Conservation (phyloP, 2,888 invertebrate genomes). For the Eutolmus rufibarbis region DNA sequence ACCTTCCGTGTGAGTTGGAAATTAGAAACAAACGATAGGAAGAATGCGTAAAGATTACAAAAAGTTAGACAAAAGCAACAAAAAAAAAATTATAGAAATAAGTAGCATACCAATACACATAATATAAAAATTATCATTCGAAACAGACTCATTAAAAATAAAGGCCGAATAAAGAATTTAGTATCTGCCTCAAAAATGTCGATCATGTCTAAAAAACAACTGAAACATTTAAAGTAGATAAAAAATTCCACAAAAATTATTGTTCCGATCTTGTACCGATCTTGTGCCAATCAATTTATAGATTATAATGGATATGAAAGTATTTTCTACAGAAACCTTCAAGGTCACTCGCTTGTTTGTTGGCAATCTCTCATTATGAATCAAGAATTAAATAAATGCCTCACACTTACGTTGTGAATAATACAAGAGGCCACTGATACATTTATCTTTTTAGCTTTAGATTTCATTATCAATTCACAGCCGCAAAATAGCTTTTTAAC, state of each 20-base stretch:
- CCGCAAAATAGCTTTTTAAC: not conserved
- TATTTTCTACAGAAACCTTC: not conserved
- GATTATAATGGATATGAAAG: not conserved
- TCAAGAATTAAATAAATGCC: not conserved
- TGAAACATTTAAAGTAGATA: not conserved
- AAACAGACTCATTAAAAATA: too few relatives aligned
- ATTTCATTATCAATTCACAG: not conserved
- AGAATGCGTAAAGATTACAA: too few relatives aligned
- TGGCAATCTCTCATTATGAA: not conserved
- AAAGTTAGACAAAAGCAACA: too few relatives aligned
- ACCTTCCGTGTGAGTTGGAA: too few relatives aligned
- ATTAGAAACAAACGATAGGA: too few relatives aligned
- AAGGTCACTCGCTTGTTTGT: not conserved
- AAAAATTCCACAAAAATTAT: not conserved
- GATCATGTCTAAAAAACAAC: not conserved
- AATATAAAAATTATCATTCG: too few relatives aligned
- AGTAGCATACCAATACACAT: too few relatives aligned
- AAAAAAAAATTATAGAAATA: too few relatives aligned
- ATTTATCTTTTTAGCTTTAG: not conserved
- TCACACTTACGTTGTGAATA: not conserved
- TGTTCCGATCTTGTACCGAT: not conserved
- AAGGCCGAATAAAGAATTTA: not conserved
- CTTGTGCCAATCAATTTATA: not conserved
- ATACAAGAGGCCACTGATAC: not conserved
- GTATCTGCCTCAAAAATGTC: not conserved